Conservation (phyloP, 2,113 vertebrate species). For the Sebastes schlegelii region DNA sequence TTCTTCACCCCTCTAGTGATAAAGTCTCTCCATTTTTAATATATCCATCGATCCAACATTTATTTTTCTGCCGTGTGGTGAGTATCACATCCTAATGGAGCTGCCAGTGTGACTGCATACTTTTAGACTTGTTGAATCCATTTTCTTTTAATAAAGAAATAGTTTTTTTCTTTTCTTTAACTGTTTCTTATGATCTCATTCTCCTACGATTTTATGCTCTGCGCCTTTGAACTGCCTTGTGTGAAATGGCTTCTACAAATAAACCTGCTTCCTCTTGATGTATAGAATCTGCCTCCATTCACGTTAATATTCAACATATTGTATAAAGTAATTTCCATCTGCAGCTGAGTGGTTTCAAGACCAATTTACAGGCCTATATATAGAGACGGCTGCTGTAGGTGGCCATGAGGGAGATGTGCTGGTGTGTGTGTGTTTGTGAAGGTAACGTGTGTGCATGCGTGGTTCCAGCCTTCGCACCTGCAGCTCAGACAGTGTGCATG, state of each 20-base stretch:
- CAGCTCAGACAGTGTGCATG: slow-evolving; percentile 2
- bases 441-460: background rate
- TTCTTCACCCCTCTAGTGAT: too few species aligned
- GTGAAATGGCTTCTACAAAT: slow-evolving; percentile 13
- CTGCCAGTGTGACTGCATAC: too few species aligned
- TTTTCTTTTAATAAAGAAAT: background rate
- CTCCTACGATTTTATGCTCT: background rate
- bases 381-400: background rate
- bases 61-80: too few species aligned
- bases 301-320: slow-evolving; percentile 3
- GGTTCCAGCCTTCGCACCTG: background rate
- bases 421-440: slow-evolving; percentile 6
- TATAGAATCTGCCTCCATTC: background rate
- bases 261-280: background rate
- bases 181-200: background rate
- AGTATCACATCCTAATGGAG: too few species aligned
- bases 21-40: too few species aligned
- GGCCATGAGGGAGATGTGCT: background rate
- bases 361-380: slow-evolving; percentile 22
- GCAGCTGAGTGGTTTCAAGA: slow-evolving; percentile 14
- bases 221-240: background rate
- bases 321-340: slow-evolving; percentile 15
- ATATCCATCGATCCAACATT: too few species aligned
- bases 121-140: too few species aligned
- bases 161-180: background rate